Conservation (phyloP, 2,888 invertebrate genomes). For the Cephus spinipes region DNA sequence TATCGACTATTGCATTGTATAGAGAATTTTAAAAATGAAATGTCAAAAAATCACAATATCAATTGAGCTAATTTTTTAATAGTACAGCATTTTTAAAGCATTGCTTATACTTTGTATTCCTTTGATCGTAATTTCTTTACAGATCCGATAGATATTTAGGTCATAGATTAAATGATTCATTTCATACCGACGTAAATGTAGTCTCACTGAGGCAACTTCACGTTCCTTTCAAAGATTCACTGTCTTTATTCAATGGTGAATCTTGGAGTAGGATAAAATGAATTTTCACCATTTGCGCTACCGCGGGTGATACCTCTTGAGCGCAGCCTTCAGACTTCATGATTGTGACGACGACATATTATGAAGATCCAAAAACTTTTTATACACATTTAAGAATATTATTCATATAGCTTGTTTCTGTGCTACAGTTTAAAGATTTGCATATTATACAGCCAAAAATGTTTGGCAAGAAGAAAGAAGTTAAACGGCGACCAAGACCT, state of each 20-base stretch:
- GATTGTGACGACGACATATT: not conserved
- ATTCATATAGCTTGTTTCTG: not conserved
- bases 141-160: not conserved
- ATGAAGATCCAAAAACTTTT: not conserved
- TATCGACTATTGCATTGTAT: not conserved
- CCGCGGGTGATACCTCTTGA: not conserved
- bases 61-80: not conserved
- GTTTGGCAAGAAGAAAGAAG: constrained; percentile 58
- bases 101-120: not conserved
- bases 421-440: not conserved
- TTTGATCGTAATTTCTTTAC: not conserved
- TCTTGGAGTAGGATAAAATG: not conserved
- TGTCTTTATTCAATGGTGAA: not conserved
- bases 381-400: not conserved
- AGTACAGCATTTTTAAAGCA: not conserved
- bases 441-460: constrained; percentile 30
- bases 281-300: not conserved
- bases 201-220: not conserved
- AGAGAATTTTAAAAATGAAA: not conserved
- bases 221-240: not conserved
- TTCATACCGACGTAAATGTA: not conserved
- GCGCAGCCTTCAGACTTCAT: not conserved
- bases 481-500: constrained; percentile 46
- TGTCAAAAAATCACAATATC: not conserved
- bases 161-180: not conserved